These are phyloP conservation scores for Acanthoscelides obtectus DNA, from an alignment of 2,888 invertebrate species.

Conservation along the genomic window DNA sequence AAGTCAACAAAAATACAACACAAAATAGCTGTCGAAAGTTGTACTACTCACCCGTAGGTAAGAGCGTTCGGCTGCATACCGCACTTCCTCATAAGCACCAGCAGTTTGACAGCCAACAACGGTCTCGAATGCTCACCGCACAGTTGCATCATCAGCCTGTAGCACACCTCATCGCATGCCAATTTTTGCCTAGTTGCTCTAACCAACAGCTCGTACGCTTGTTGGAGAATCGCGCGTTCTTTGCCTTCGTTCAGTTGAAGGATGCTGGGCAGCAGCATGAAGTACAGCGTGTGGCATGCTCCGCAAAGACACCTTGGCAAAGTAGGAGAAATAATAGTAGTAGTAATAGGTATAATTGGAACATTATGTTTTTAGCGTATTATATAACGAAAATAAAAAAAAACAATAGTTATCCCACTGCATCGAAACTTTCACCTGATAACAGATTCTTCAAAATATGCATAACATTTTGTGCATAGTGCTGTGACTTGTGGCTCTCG, in stretches of 20 bases:
- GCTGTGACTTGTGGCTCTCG: no score
- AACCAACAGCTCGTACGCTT: slow-evolving; percentile 82
- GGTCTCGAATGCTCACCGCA: slow-evolving; percentile 94
- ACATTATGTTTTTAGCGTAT: no score
- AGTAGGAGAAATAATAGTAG: no score
- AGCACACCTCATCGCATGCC: slow-evolving; percentile 95
- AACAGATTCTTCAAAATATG: no score
- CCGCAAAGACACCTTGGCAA: slow-evolving; percentile 62
- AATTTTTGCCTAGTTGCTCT: slow-evolving; percentile 81
- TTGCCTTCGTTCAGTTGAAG: slow-evolving; percentile 65
- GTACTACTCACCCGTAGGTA: slow-evolving; percentile 75
- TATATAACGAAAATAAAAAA: no score
- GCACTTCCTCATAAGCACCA: slow-evolving; percentile 87
- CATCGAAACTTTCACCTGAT: no score
- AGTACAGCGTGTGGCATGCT: slow-evolving; percentile 88
- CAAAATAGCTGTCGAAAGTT: no score
- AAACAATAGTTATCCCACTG: no score
- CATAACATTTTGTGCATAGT: no score
- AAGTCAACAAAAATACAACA: no score
- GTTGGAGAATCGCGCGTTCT: slow-evolving; percentile 69
- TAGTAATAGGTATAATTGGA: no score
- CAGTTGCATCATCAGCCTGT: slow-evolving; percentile 96
- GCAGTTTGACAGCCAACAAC: slow-evolving; percentile 85
- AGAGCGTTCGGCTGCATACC: slow-evolving; percentile 96
- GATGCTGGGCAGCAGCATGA: slow-evolving; percentile 90